Evolutionary conservation across 2,797 vertebrate species (phyloP), one percentile per base, ranked within the genome.

Genomic region (Antrozous pallidus): DNA sequence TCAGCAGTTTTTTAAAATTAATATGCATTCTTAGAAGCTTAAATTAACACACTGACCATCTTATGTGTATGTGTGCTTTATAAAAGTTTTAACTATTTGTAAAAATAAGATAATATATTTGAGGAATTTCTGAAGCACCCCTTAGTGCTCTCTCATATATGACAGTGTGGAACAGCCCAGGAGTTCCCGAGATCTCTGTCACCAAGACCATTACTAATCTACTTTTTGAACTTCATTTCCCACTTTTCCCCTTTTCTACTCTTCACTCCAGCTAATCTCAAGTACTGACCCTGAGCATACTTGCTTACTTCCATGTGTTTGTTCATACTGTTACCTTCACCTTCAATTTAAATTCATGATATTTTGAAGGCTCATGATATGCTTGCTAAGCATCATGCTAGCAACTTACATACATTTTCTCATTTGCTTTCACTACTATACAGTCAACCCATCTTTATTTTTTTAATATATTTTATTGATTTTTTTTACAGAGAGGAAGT

Each of bases 11-110:
- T 81, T 18, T 42, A 26, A 51, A 89, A 79, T 88, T 90, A 93
- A 73, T 33, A 78, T 45, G 54, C 24, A 89, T 89, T 85, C 90
- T 85, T 88, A 80, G 38, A 88, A 84, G 54, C 26, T 88, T 86
- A 77, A 70, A 70, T 58, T 58, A 88, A 83, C 56, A 90, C 51
- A 75, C 0, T 71, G 45, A 80, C 84, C n/a, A 67, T 28, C 33
- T 83, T 90, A 56, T 18, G 28, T 56, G 3, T 61, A 69, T 69
- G 28, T 9, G n/a, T 40, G 61, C n/a, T 79, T 94, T 78, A 91
- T 70, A 78, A 94, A 88, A 74, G 77, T 78, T 84, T 45, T 56
- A 67, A 74, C 63, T 77, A 38, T 47, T 70, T 94, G 16, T 2
- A 31, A 47, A 78, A 93, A 70, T 81, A 28, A 61, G 69, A 83